A percentile compares a stretch with the other conserved stretches of the same genome.
Evolutionary conservation across 2,888 invertebrate species (phyloP).

Genomic region (Ormyrus pomaceus): DNA sequence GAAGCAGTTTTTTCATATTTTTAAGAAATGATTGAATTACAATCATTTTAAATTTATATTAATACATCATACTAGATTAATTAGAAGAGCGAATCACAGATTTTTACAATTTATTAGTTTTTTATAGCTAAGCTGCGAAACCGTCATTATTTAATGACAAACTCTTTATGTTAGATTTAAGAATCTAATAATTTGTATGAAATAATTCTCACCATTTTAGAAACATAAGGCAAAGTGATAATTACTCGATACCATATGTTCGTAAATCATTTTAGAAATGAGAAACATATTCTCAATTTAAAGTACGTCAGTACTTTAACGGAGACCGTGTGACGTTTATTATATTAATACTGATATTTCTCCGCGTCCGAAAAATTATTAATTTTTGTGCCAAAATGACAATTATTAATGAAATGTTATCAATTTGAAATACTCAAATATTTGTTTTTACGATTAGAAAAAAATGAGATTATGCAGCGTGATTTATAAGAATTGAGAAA

Average conservation of each 20-base stretch:
- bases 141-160: slow-evolving; percentile 14
- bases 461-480: slow-evolving; percentile 14
- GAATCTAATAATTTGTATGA: slow-evolving; percentile 34
- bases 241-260: slow-evolving; percentile 44
- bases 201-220: slow-evolving; percentile 38
- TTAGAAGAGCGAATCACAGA: slow-evolving; percentile 19
- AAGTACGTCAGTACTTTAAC: slow-evolving; percentile 21
- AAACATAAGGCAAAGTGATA: slow-evolving; percentile 48
- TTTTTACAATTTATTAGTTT: slow-evolving; percentile 52
- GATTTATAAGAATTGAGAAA: no score
- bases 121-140: slow-evolving; percentile 31
- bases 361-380: slow-evolving; percentile 21
- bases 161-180: slow-evolving; percentile 32
- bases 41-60: slow-evolving; percentile 41
- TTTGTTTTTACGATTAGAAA: slow-evolving; percentile 24
- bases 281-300: slow-evolving; percentile 21
- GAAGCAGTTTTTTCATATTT: slow-evolving; percentile 48
- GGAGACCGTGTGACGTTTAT: slow-evolving; percentile 34
- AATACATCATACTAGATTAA: slow-evolving; percentile 45
- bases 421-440: slow-evolving; percentile 8
- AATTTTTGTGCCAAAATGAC: slow-evolving; percentile 46
- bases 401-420: slow-evolving; percentile 14
- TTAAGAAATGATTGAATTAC: slow-evolving; percentile 31
- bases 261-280: slow-evolving; percentile 32
- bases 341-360: slow-evolving; percentile 26